These are phyloP conservation scores for Paracentrotus lividus DNA, from an alignment of 53 echinoderm and acorn worm species.

Conservation along the genomic window DNA sequence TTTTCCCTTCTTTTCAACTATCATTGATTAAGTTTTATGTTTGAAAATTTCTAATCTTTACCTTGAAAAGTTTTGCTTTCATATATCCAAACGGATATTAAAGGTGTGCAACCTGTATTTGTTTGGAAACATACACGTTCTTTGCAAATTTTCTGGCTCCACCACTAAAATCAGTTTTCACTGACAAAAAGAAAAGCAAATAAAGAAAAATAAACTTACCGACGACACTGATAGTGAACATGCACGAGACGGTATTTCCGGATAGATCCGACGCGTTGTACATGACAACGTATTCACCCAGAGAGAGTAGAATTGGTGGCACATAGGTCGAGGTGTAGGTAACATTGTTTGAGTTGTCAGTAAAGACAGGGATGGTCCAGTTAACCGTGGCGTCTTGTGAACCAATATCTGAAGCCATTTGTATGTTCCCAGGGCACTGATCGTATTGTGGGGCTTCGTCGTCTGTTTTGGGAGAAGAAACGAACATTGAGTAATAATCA, in stretches of 20 bases:
- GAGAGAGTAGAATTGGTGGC: not conserved
- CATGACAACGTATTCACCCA: not conserved
- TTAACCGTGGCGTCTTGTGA: not conserved
- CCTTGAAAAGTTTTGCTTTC: no score
- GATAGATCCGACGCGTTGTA: conserved; percentile 50
- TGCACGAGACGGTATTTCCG: conserved; percentile 11
- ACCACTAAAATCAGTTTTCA: not conserved
- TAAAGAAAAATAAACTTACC: conserved; percentile 61
- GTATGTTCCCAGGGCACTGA: conserved; percentile 62
- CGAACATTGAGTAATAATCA: no score
- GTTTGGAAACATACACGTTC: no score
- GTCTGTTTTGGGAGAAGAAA: no score
- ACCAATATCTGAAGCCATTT: conserved; percentile 21
- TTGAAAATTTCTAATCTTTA: no score
- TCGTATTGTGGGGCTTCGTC: conserved; percentile 58
- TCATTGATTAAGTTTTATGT: no score
- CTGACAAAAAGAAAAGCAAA: not conserved
- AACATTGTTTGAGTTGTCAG: conserved; percentile 66
- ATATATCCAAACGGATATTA: no score
- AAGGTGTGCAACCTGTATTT: no score
- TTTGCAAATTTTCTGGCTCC: no score
- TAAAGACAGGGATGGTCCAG: conserved; percentile 57
- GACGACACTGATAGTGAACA: conserved; percentile 65
- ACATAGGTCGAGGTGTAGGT: not conserved
- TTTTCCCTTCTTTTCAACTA: no score